Conservation (phyloP, 2,113 vertebrate species). For the Odocoileus hemionus region DNA sequence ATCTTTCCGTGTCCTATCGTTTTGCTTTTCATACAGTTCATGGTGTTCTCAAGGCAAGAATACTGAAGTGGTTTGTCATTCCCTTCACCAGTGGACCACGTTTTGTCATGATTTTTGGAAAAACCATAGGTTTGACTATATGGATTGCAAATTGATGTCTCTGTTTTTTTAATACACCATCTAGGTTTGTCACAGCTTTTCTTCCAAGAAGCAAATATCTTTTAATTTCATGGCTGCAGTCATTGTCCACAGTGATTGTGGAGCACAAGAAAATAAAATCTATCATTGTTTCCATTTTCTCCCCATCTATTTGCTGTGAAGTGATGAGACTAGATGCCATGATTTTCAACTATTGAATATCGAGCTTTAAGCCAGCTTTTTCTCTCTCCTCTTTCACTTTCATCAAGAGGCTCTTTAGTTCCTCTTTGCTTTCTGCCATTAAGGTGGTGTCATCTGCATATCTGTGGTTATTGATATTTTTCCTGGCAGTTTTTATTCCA, state of each 20-base stretch:
- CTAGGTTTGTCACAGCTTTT: not conserved
- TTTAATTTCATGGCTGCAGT: not conserved
- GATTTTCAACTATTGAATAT: not conserved
- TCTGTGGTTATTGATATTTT: not conserved
- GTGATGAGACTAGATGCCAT: not conserved
- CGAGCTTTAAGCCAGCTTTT: not conserved
- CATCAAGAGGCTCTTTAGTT: not conserved
- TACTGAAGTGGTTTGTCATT: not conserved
- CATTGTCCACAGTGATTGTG: not conserved
- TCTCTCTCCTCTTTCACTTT: not conserved
- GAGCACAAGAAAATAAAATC: not conserved
- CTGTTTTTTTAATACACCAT: not conserved
- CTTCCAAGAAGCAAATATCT: not conserved
- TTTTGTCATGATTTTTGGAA: not conserved
- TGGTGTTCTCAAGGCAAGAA: not conserved
- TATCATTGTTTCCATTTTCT: not conserved
- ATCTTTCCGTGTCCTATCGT: not conserved
- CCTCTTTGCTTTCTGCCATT: not conserved
- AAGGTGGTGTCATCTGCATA: not conserved
- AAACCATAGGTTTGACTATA: not conserved
- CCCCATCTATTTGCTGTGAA: not conserved
- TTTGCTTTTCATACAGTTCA: not conserved
- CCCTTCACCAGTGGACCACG: not conserved
- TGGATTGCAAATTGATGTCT: not conserved
- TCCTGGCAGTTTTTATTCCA: not conserved